Base-by-base conservation (phyloP, 2,888 invertebrate genomes). In the Oxytorus armatus region DNA sequence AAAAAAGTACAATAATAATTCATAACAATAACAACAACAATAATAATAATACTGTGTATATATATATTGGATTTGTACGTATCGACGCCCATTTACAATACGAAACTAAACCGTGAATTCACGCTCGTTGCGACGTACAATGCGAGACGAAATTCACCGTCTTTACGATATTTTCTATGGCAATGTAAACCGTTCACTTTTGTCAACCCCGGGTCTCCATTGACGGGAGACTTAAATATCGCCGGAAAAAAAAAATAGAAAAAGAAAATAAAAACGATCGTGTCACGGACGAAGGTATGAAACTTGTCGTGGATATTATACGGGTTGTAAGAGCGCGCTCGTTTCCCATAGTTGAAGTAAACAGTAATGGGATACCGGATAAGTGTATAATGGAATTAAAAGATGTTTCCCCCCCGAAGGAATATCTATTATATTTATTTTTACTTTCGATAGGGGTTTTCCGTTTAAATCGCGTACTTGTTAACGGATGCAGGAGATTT, bases 31-130 rank as follows among this genome's bases (percentile, higher is more conserved):
- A 18, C 1, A 65, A 49, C 1, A 23, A 47, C 14, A 51, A 33
- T 66, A 8, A 49, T 55, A 47, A 75, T 68, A 73, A 53, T 68
- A 84, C 79, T 61, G 42, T 81, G 85, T 86, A 88, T 61, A 23
- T 81, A 85, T 86, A 88, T 88, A 90, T 89, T 89, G 89, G 89
- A 91, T 90, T 90, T 88, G 87, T 87, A 85, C 87, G 86, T 86
- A 85, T 87, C 85, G 87, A 90, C 88, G 89, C 88, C 85, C 86
- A 84, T 80, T 84, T 76, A 89, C 86, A 91, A 90, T 88, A 82
- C 57, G 21, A 55, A 68, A 63, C 8, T 57, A 23, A 59, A 81
- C 81, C 39, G 74, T 76, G 77, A 79, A 79, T 77, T 79, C 21
- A 47, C 79, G 47, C 14, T 57, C 63, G 23, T 25, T 29, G 44